These are phyloP conservation scores for Chloromyia formosa DNA, from an alignment of 2,888 invertebrate species.

Conservation along the genomic window DNA sequence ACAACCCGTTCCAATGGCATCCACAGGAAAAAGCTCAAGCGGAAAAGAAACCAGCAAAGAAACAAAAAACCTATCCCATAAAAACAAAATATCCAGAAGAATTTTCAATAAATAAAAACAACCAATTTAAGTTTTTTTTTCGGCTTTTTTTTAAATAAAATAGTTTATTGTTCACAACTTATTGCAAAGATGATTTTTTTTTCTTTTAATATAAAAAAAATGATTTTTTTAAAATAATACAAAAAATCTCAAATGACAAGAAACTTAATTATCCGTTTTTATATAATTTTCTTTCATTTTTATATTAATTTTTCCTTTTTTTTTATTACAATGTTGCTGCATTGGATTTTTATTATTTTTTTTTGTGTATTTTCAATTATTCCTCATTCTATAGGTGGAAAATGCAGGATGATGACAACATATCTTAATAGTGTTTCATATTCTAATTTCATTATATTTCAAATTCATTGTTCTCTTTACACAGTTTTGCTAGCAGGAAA, in stretches of 20 bases:
- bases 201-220: conserved; percentile 48
- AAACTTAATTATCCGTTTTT: conserved; percentile 43
- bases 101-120: conserved; percentile 27
- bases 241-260: conserved; percentile 49
- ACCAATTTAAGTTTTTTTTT: conserved; percentile 39
- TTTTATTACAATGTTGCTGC: conserved; percentile 4
- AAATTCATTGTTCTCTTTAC: neutral
- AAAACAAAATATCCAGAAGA: conserved; percentile 2
- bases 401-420: neutral
- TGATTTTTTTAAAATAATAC: conserved; percentile 46
- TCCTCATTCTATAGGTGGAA: neutral
- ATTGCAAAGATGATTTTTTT: conserved; percentile 49
- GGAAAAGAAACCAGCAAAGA: too few species aligned
- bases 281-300: conserved; percentile 41
- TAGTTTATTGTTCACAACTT: conserved; percentile 51
- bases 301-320: conserved; percentile 40
- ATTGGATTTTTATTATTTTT: neutral
- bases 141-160: conserved; percentile 49
- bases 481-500: neutral
- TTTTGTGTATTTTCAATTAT: neutral
- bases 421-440: neutral
- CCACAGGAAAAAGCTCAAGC: too few species aligned
- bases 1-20: too few species aligned
- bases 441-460: neutral
- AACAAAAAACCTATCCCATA: neutral